A percentile compares a stretch with the other conserved stretches of the same genome.
Conservation (phyloP, 2,113 vertebrate species). For the Corythaeola cristata region DNA sequence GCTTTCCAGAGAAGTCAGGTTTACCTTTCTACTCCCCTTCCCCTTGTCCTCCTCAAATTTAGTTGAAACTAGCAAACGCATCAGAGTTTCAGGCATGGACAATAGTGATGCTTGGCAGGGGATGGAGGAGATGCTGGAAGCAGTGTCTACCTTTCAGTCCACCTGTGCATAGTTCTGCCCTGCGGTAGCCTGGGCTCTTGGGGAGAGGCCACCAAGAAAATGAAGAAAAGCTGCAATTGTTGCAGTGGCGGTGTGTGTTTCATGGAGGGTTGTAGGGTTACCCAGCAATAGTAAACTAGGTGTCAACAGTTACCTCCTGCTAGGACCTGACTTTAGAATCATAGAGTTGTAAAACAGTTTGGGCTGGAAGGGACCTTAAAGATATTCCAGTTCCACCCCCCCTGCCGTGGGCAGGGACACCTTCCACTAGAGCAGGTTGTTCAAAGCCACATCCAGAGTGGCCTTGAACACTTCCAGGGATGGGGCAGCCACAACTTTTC, state of each 20-base stretch:
- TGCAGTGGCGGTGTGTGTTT: neutral
- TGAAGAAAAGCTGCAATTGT: neutral
- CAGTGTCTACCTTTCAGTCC: fast-evolving
- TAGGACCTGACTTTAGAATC: neutral
- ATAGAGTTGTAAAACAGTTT: no score
- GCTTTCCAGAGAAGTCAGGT: neutral
- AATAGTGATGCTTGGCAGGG: neutral
- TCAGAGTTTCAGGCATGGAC: neutral
- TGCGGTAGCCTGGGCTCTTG: fast-evolving
- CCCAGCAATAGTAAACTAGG: neutral
- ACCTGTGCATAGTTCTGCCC: neutral
- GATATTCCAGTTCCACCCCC: no score
- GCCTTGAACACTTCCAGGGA: no score
- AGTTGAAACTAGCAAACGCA: neutral
- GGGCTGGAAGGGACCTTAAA: no score
- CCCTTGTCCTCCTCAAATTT: neutral
- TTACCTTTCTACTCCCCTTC: neutral
- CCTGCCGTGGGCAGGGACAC: no score
- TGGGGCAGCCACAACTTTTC: no score
- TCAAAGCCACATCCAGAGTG: no score
- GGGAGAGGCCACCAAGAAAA: neutral
- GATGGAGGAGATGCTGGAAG: neutral
- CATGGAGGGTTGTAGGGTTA: neutral
- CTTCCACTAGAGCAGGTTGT: no score
- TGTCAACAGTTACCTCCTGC: neutral